Evolutionary conservation across 2,113 vertebrate species (phyloP).

Genomic region (Hyperoodon ampullatus): DNA sequence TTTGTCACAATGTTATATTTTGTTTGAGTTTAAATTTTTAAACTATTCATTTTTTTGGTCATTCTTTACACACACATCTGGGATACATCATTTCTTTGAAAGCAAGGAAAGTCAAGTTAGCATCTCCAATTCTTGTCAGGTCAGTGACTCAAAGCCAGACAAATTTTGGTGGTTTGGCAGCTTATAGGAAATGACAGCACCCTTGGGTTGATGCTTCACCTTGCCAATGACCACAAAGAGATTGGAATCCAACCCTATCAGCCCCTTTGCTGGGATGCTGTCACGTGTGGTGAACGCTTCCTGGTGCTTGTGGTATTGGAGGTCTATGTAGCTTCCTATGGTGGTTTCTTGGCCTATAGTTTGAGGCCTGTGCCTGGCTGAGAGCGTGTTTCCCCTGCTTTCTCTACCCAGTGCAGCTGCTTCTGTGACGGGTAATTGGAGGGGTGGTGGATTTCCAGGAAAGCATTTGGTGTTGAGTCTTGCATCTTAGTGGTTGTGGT

Average conservation of each 20-base stretch:
- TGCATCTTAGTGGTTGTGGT: not conserved
- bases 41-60: not conserved
- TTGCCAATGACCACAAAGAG: slow-evolving; percentile 16
- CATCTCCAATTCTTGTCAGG: slow-evolving; percentile 54
- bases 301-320: not conserved
- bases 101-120: not conserved
- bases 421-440: slow-evolving; percentile 34
- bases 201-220: not conserved
- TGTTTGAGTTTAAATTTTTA: not conserved
- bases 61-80: not conserved
- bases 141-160: slow-evolving; percentile 40
- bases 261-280: not conserved
- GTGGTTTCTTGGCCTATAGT: not conserved
- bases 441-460: slow-evolving; percentile 41
- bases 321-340: slow-evolving; percentile 49
- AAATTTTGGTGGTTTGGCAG: slow-evolving; percentile 39
- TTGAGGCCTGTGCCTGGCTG: slow-evolving; percentile 28
- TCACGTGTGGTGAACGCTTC: slow-evolving; percentile 16
- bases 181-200: slow-evolving; percentile 23
- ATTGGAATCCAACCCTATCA: not conserved
- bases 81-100: slow-evolving; percentile 6
- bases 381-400: slow-evolving; percentile 24
- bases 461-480: not conserved
- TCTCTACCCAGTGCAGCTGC: not conserved
- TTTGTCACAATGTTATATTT: not conserved